These are phyloP conservation scores for Xyrichtys novacula DNA, from an alignment of 2,797 vertebrate species.

Conservation along the genomic window DNA sequence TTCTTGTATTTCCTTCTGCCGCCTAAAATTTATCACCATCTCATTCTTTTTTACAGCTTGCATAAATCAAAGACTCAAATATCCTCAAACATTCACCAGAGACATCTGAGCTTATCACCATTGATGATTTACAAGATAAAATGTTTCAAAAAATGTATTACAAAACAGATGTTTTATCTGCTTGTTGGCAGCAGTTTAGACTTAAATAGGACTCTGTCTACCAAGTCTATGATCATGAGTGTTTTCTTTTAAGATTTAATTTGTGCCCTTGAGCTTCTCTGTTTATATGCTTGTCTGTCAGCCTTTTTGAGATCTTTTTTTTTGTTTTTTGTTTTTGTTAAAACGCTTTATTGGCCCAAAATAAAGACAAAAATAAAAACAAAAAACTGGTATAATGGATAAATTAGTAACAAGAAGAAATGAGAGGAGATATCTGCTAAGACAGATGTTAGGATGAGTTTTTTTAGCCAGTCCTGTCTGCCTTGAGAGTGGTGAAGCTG, in stretches of 20 bases:
- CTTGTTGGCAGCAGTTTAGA: background rate
- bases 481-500: no score
- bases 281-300: background rate
- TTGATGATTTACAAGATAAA: background rate
- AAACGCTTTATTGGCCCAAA: background rate
- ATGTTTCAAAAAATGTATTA: background rate
- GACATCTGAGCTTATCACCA: background rate
- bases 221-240: background rate
- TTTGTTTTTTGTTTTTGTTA: background rate
- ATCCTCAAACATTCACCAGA: slow-evolving; percentile 23
- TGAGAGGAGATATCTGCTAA: slow-evolving; percentile 1
- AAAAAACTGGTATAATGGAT: background rate
- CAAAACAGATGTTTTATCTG: background rate
- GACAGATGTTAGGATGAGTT: background rate
- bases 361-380: background rate
- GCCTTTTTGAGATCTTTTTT: background rate
- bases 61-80: background rate
- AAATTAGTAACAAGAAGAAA: slow-evolving; percentile 17
- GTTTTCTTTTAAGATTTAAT: background rate
- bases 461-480: no score
- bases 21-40: slow-evolving; percentile 20
- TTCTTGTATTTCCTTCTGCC: slow-evolving; percentile 4
- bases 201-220: background rate
- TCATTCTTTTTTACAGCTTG: background rate
- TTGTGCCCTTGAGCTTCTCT: background rate